These are phyloP conservation scores for Linepithema humile DNA, from an alignment of 1,140 invertebrate species.

Conservation along the genomic window DNA sequence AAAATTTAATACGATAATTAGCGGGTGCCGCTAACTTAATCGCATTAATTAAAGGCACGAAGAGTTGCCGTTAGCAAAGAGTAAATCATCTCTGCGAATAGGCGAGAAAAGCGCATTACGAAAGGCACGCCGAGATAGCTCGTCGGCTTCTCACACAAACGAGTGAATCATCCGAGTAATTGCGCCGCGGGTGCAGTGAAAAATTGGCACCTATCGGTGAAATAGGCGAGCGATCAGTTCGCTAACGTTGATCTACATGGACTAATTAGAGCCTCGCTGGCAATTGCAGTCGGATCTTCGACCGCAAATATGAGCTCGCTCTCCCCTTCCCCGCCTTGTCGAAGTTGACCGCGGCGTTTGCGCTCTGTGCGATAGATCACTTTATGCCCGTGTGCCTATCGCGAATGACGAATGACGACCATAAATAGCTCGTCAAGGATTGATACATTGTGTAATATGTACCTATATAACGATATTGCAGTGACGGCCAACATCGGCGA, in stretches of 20 bases:
- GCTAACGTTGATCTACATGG: background rate
- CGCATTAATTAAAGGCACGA: background rate
- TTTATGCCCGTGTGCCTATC: constrained; percentile 1
- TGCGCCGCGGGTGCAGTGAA: too few species aligned
- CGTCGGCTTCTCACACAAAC: background rate
- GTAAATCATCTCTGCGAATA: background rate
- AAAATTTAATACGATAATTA: background rate
- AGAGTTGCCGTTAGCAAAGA: background rate
- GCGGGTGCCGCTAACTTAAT: background rate
- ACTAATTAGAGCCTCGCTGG: constrained; percentile 18
- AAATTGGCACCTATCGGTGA: too few species aligned
- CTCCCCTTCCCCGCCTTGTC: background rate
- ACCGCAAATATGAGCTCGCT: background rate
- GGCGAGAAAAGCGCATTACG: background rate
- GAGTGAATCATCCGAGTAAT: too few species aligned
- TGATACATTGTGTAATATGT: constrained; percentile 29
- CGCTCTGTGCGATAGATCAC: constrained; percentile 5
- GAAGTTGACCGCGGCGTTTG: background rate
- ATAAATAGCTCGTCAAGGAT: constrained; percentile 40
- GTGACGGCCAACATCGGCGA: background rate
- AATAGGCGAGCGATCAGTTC: background rate
- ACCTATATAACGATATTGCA: background rate
- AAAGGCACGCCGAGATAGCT: background rate
- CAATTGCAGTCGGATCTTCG: background rate
- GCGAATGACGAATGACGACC: background rate